Percentiles rank a stretch among this genome's conserved stretches.
These are phyloP conservation scores for Caenorhabditis angaria DNA, from an alignment of 2,888 invertebrate genomes.

Conservation along the genomic window DNA sequence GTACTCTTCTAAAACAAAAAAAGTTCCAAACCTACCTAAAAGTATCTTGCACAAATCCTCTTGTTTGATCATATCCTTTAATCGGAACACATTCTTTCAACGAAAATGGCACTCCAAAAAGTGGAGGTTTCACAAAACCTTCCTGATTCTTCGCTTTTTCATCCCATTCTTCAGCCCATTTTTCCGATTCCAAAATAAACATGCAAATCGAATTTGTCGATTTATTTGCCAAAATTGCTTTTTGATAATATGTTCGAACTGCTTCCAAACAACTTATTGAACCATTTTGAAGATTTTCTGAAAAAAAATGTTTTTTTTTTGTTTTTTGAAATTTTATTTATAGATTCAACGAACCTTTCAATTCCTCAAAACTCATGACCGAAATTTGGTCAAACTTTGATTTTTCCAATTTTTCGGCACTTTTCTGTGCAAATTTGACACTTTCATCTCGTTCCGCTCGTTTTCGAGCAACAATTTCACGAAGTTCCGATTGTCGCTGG, in stretches of 20 bases:
- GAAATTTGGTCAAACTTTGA: conserved; percentile 44
- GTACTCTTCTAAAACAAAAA: too few species aligned
- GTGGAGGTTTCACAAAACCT: conserved; percentile 54
- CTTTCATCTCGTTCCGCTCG: conserved; percentile 48
- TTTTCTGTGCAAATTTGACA: conserved; percentile 42
- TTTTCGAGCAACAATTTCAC: conserved; percentile 41
- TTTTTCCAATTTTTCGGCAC: conserved; percentile 32
- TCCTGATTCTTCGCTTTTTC: conserved; percentile 40
- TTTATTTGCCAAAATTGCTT: conserved; percentile 55
- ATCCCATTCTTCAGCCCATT: conserved; percentile 60
- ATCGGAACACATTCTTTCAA: conserved; percentile 64
- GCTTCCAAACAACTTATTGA: conserved; percentile 51
- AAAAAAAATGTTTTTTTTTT: conserved; percentile 13
- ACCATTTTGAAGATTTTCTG: conserved; percentile 55
- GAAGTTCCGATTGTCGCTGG: conserved; percentile 46
- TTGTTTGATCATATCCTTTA: conserved; percentile 63
- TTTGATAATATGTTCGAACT: conserved; percentile 52
- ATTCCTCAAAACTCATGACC: conserved; percentile 32
- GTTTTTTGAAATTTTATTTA: not conserved
- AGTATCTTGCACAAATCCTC: conserved; percentile 72
- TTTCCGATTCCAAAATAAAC: conserved; percentile 61
- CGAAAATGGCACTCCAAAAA: conserved; percentile 68
- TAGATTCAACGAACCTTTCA: conserved; percentile 47
- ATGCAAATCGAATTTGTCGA: conserved; percentile 62
- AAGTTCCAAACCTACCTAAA: conserved; percentile 13